Evolutionary conservation across 1,140 invertebrate genomes (phyloP).

Genomic region (Calosoma granatense): DNA sequence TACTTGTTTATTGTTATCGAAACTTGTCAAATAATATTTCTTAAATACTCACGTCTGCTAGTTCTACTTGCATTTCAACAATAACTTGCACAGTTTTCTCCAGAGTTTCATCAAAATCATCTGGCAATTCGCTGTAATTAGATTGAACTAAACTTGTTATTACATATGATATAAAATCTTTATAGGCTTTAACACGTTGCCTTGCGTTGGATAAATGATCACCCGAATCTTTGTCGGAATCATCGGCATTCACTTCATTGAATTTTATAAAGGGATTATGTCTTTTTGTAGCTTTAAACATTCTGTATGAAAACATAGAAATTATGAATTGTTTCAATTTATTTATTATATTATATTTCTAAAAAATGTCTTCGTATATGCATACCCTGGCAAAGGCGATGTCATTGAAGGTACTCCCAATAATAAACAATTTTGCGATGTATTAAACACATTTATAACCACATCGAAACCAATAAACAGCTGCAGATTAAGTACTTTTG

Average conservation of each 20-base stretch:
- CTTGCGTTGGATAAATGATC: too few species aligned
- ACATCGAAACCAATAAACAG: slow-evolving; percentile 57
- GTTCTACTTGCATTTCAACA: slow-evolving; percentile 13
- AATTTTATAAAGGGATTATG: not conserved
- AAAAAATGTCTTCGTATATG: too few species aligned
- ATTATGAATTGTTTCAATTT: too few species aligned
- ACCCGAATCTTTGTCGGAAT: too few species aligned
- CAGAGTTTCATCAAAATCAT: slow-evolving; percentile 14
- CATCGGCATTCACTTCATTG: too few species aligned
- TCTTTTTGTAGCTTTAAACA: not conserved
- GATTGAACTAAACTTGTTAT: slow-evolving; percentile 13
- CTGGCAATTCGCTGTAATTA: slow-evolving; percentile 13
- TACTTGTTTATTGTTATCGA: not conserved
- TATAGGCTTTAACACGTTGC: too few species aligned
- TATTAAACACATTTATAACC: slow-evolving; percentile 54
- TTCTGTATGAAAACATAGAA: too few species aligned
- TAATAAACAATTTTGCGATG: slow-evolving; percentile 48
- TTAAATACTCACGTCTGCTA: slow-evolving; percentile 8
- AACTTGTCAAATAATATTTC: slow-evolving; percentile 1
- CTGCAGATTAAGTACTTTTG: slow-evolving; percentile 51
- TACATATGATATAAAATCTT: slow-evolving; percentile 18
- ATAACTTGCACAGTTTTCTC: slow-evolving; percentile 15
- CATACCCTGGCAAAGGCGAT: slow-evolving; percentile 54
- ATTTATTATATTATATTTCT: too few species aligned
- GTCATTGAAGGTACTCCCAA: slow-evolving; percentile 48